Percentiles rank a stretch among this genome's conserved stretches.
phyloP scores from a whole-genome alignment of 37 sponge, comb jelly and placozoan genomes.

The Aplysina aerophoba region DNA sequence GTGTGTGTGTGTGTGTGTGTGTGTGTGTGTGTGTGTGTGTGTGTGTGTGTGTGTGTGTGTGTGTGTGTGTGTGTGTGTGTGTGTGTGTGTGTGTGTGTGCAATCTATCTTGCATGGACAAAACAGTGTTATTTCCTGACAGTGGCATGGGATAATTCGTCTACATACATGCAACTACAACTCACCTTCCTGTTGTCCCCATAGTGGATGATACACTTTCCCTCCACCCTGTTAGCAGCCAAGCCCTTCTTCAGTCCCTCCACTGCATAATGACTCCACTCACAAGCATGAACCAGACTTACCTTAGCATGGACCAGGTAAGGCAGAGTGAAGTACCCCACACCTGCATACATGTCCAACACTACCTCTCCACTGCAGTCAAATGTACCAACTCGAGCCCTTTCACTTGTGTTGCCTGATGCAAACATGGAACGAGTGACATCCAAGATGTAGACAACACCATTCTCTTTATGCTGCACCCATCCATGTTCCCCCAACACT shows the following conservation, averaged over 20 bases:
- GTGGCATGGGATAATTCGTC: too few species aligned
- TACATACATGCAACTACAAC: neutral
- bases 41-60: too few species aligned
- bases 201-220: conserved; percentile 70
- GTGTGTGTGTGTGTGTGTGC: too few species aligned
- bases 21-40: too few species aligned
- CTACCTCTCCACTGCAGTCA: conserved; percentile 73
- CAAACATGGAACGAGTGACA: conserved; percentile 88
- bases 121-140: too few species aligned
- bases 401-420: conserved; percentile 86
- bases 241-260: conserved; percentile 66
- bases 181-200: conserved; percentile 83
- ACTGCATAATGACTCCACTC: conserved; percentile 88
- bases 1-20: too few species aligned
- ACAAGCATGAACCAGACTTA: conserved; percentile 81
- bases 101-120: too few species aligned
- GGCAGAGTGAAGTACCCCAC: conserved; percentile 91
- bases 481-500: conserved; percentile 69
- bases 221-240: conserved; percentile 65
- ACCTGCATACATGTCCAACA: conserved; percentile 91
- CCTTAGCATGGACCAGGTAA: conserved; percentile 75
- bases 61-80: too few species aligned
- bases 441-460: conserved; percentile 82
- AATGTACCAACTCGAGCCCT: conserved; percentile 71
- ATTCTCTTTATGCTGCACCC: conserved; percentile 91